These are phyloP conservation scores for Ornithorhynchus anatinus DNA, from an alignment of 2,113 vertebrate species.

Conservation along the genomic window DNA sequence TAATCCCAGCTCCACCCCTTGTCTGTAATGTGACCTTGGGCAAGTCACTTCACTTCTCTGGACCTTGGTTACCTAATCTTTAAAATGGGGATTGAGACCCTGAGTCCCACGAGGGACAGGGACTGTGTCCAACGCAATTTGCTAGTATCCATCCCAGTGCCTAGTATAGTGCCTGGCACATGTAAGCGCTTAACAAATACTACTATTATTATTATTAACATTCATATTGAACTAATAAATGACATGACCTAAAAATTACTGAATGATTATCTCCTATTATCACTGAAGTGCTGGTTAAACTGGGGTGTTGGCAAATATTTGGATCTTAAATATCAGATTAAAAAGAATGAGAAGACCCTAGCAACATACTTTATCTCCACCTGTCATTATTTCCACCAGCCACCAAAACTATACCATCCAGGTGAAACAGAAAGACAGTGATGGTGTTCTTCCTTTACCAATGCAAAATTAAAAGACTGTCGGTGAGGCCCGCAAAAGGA, in stretches of 20 bases:
- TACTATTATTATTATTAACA: not conserved
- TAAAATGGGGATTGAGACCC: too few relatives aligned
- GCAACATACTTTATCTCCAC: conserved; percentile 7
- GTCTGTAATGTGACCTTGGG: too few relatives aligned
- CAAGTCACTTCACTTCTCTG: too few relatives aligned
- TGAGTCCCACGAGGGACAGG: too few relatives aligned
- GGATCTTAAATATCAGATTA: not conserved
- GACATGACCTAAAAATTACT: not conserved
- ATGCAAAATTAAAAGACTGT: conserved; percentile 29
- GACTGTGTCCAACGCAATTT: too few relatives aligned
- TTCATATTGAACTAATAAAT: not conserved
- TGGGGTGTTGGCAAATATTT: not conserved
- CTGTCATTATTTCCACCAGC: too few relatives aligned
- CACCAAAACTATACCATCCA: too few relatives aligned
- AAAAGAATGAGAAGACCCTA: conserved; percentile 14
- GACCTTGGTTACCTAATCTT: too few relatives aligned
- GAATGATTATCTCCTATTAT: not conserved
- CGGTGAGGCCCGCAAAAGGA: conserved; percentile 4
- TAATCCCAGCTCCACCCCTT: too few relatives aligned
- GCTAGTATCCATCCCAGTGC: too few relatives aligned
- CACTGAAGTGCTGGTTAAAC: not conserved
- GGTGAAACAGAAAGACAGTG: conserved; percentile 6
- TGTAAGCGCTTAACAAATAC: too few relatives aligned
- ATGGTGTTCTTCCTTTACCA: not conserved
- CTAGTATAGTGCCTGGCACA: too few relatives aligned